Base-by-base conservation (phyloP, 1,140 invertebrate species). In the Cyrtorhinus lividipennis region DNA sequence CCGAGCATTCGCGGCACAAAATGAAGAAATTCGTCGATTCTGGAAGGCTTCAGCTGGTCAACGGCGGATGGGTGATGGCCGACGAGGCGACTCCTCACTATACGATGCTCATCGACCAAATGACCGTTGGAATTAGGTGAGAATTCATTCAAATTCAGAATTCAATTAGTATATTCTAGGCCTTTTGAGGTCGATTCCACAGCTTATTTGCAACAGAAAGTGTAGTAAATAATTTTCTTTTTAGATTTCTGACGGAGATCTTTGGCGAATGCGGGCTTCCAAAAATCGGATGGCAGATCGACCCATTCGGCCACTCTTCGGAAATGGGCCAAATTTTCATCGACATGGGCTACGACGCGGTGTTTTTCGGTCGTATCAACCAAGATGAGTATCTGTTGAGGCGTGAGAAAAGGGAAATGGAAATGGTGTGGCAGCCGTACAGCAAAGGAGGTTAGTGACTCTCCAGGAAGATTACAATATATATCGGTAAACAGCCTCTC, bases 41-140 rank as follows among this genome's bases (percentile, higher is more conserved):
- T n/a, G 58, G 58, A 26, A 59, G 58, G 23, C 26, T 59, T n/a
- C 58, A 59, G 2, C n/a, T 59, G 2, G 58, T 59, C 12, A 5
- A 62, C 24, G 68, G 91, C 0, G 86, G 83, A 0, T 93, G 90
- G 89, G 85, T 82, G 62, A 93, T 95, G 90, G 93, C 96, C 73
- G 95, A 98, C 71, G 95, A 98, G 71, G 94, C 92, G 0, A 78
- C 82, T 0, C 83, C 88, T 0, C 90, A 98, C 71, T 99, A 98
- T 73, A 87, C 89, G 65, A 90, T 88, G 53, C 85, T 92, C 12
- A 85, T 99, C 24, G 94, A 98, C 75, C 93, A 98, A 73, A 92
- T 94, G 70, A 81, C 84, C 5, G 84, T 82, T 80, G 86, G 86
- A 15, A 75, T 88, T 24, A 81, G 79, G 85, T 87, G 70, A 71